Percentiles rank a stretch among this genome's conserved stretches.
Conservation (phyloP, 1,140 invertebrate genomes). For the Araneus ventricosus region DNA sequence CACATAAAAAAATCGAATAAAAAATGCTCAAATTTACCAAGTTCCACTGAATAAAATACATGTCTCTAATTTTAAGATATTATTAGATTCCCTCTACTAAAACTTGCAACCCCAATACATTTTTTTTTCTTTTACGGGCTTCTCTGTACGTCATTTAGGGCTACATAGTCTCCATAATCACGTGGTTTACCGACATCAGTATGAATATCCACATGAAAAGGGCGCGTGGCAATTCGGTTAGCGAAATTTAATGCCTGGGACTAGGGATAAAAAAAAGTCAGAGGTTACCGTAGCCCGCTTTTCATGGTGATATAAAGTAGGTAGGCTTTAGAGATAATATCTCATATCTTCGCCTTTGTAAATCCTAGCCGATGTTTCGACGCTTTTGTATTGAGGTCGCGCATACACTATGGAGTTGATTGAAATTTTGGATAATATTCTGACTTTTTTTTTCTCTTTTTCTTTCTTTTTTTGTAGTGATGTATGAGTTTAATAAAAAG, state of each 20-base stretch:
- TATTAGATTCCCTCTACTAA: too few species aligned
- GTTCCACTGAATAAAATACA: too few species aligned
- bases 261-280: neutral
- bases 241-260: neutral
- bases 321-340: neutral
- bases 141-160: too few species aligned
- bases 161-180: neutral
- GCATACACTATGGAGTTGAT: neutral
- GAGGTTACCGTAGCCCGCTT: neutral
- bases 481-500: constrained; percentile 8
- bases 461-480: neutral
- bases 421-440: neutral
- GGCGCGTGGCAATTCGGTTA: neutral
- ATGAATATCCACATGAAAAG: neutral
- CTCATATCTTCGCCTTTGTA: neutral
- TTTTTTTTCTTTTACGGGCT: too few species aligned
- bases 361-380: neutral
- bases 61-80: too few species aligned
- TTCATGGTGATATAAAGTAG: neutral
- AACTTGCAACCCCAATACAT: too few species aligned
- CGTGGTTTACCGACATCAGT: neutral
- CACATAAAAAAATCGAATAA: too few species aligned
- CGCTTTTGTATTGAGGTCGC: neutral
- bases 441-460: neutral
- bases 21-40: too few species aligned